phyloP scores from a whole-genome alignment of 2,113 vertebrate genomes.

The Myotis brandtii region DNA sequence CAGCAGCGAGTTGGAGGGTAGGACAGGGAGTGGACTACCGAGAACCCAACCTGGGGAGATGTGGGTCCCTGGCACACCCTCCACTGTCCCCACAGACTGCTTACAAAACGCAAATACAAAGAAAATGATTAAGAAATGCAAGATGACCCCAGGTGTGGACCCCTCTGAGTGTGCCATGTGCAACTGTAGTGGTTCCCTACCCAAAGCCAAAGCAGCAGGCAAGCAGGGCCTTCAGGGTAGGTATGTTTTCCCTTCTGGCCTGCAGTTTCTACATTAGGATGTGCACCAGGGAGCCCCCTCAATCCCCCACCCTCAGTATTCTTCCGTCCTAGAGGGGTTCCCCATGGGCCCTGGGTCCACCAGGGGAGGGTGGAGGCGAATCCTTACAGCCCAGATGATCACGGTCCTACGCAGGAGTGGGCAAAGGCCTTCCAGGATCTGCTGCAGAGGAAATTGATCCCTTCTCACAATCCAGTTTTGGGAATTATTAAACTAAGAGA shows the following conservation, averaged over 20 bases:
- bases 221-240: background rate
- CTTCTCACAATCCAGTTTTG: background rate
- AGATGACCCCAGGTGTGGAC: rapidly evolving
- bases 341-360: background rate
- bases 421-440: background rate
- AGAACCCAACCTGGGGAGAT: background rate
- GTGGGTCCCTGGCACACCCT: background rate
- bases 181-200: rapidly evolving
- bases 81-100: background rate
- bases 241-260: background rate
- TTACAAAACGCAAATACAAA: background rate
- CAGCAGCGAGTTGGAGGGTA: too few species aligned
- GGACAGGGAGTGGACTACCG: background rate
- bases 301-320: background rate
- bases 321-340: background rate
- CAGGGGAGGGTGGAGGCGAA: background rate
- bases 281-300: too few species aligned
- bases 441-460: background rate
- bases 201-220: background rate
- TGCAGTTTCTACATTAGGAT: background rate
- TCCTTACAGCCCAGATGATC: background rate
- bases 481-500: background rate
- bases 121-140: background rate
- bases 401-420: rapidly evolving
- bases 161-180: background rate